Evolutionary conservation across 2,888 invertebrate species (phyloP).

Genomic region (Ormyrus pomaceus): DNA sequence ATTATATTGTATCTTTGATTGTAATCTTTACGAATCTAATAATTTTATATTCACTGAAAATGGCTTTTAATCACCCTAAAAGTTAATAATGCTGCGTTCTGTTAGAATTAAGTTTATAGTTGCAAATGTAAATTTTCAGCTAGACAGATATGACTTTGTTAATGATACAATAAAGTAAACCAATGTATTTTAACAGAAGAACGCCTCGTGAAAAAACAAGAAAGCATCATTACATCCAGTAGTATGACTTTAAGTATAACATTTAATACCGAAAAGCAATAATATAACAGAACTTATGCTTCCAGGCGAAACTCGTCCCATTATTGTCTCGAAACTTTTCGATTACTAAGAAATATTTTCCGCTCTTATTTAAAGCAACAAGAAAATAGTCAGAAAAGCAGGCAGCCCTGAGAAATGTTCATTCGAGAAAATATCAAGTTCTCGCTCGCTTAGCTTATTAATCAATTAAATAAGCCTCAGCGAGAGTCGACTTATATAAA

Average conservation of each 20-base stretch:
- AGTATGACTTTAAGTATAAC: neutral
- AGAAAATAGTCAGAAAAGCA: too few relatives aligned
- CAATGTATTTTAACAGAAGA: too few relatives aligned
- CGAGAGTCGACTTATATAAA: slow-evolving; percentile 13
- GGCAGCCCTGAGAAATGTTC: neutral
- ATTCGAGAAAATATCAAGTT: slow-evolving; percentile 16
- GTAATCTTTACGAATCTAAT: too few relatives aligned
- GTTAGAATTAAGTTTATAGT: too few relatives aligned
- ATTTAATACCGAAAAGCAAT: slow-evolving; percentile 6
- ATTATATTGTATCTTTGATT: too few relatives aligned
- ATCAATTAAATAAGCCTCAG: slow-evolving; percentile 40
- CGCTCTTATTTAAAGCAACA: slow-evolving; percentile 1
- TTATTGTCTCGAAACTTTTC: slow-evolving; percentile 20
- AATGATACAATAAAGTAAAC: too few relatives aligned
- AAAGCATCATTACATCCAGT: neutral
- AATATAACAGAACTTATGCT: neutral
- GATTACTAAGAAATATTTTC: slow-evolving; percentile 33
- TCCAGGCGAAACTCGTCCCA: slow-evolving; percentile 9
- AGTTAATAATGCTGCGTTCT: too few relatives aligned
- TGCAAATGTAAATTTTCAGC: too few relatives aligned
- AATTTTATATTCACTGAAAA: too few relatives aligned
- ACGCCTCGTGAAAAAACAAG: neutral
- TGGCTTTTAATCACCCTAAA: too few relatives aligned
- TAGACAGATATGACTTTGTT: too few relatives aligned
- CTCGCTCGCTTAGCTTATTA: slow-evolving; percentile 5